These are phyloP conservation scores for Xenops minutus DNA, from an alignment of 2,797 vertebrate species.

Conservation along the genomic window DNA sequence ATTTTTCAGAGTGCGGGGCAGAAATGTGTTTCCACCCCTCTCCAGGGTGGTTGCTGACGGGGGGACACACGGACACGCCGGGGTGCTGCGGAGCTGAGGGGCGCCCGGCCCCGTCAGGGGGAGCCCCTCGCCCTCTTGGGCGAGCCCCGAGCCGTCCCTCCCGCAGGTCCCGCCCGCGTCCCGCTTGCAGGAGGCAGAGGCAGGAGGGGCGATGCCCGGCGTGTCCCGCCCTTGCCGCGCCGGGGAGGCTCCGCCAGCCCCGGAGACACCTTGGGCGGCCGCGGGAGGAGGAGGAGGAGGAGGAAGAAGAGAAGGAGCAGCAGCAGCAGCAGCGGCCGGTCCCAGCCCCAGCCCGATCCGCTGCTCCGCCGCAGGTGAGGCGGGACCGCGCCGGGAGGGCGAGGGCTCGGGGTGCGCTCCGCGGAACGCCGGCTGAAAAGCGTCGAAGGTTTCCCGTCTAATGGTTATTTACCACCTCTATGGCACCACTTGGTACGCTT, in stretches of 20 bases:
- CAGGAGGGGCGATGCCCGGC: background rate
- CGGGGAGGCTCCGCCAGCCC: background rate
- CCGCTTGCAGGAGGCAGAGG: background rate
- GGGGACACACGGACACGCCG: fast-evolving
- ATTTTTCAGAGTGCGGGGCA: fast-evolving
- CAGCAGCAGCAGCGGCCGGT: background rate
- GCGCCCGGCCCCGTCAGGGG: background rate
- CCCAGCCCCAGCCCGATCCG: background rate
- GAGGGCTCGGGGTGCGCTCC: background rate
- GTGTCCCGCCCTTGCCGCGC: background rate
- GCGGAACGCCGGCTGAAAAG: fast-evolving
- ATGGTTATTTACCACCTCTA: fast-evolving
- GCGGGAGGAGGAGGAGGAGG: background rate
- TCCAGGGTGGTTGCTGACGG: fast-evolving
- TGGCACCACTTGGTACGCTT: fast-evolving
- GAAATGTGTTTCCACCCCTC: background rate
- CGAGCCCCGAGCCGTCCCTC: too few species aligned
- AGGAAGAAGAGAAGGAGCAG: background rate
- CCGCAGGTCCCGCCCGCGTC: background rate
- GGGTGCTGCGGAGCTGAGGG: background rate
- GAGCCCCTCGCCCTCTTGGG: background rate
- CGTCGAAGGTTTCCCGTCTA: fast-evolving
- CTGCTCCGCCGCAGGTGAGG: constrained; percentile 9
- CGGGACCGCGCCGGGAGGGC: background rate
- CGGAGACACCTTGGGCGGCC: background rate